These are phyloP conservation scores for Brachymystax lenok DNA, from an alignment of 2,797 vertebrate genomes.

Conservation along the genomic window DNA sequence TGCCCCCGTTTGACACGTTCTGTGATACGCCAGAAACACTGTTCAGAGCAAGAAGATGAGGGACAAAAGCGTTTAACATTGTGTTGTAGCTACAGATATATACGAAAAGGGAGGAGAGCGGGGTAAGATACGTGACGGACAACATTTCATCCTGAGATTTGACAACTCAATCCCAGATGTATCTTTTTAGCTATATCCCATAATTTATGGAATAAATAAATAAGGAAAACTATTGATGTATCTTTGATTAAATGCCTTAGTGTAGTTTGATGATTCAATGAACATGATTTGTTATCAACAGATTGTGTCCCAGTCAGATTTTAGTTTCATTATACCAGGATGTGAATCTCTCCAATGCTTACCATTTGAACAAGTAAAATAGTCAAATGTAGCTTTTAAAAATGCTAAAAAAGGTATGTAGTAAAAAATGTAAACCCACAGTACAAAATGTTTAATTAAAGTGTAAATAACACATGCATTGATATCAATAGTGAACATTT, in stretches of 20 bases:
- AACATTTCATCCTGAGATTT: slow-evolving; percentile 41
- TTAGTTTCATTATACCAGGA: not conserved
- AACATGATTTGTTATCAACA: not conserved
- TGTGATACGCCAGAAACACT: slow-evolving; percentile 64
- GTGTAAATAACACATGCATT: not conserved
- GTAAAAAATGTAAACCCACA: not conserved
- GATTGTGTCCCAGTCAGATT: not conserved
- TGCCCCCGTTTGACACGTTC: slow-evolving; percentile 72
- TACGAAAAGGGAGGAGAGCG: slow-evolving; percentile 64
- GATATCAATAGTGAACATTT: not conserved
- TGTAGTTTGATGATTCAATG: not conserved
- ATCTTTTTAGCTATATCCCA: not conserved
- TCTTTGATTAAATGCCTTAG: not conserved
- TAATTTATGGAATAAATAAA: not conserved
- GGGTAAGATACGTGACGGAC: slow-evolving; percentile 38
- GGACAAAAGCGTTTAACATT: slow-evolving; percentile 72
- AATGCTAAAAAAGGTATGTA: not conserved
- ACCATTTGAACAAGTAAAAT: not conserved
- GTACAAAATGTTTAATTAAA: not conserved
- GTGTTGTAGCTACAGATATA: slow-evolving; percentile 73
- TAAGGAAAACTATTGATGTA: not conserved
- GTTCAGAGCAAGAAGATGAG: slow-evolving; percentile 61
- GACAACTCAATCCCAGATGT: slow-evolving; percentile 63
- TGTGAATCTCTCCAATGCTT: not conserved
- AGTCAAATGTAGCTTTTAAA: not conserved